Conservation (phyloP, 2,113 vertebrate genomes). For the Aythya baeri region DNA sequence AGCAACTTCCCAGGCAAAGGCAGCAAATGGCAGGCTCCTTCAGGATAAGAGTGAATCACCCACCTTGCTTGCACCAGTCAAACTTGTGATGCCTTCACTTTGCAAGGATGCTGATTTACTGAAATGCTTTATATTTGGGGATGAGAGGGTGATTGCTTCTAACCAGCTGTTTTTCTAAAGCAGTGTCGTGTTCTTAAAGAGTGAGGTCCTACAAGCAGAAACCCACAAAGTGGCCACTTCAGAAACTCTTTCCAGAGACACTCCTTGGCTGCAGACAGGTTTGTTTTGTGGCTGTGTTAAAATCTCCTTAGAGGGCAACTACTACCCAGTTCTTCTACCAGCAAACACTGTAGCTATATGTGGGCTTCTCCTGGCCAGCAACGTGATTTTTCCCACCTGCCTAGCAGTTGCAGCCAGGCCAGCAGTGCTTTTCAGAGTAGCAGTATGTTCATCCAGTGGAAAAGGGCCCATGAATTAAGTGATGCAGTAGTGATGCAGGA, state of each 20-base stretch:
- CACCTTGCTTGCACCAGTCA: neutral
- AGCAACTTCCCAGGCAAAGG: neutral
- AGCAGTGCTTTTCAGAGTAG: neutral
- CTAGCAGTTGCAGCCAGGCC: neutral
- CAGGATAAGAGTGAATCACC: neutral
- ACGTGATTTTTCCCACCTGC: neutral
- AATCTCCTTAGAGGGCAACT: neutral
- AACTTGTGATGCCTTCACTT: neutral
- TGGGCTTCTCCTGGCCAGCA: neutral
- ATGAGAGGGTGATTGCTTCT: neutral
- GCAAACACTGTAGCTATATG: fast-evolving
- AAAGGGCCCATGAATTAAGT: neutral
- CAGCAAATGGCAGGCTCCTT: neutral
- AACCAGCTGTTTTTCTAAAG: neutral
- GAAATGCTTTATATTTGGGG: neutral
- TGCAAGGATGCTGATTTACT: neutral
- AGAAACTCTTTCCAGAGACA: neutral
- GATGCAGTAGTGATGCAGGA: neutral
- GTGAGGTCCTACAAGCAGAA: neutral
- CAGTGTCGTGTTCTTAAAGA: neutral
- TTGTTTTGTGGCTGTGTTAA: neutral
- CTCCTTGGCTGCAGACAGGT: neutral
- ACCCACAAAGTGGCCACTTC: neutral
- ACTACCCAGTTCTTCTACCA: neutral
- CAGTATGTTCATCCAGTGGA: neutral